A percentile compares a stretch with the other conserved stretches of the same genome.
phyloP scores from a whole-genome alignment of 1,140 invertebrate species.

The Aphidius ervi region DNA sequence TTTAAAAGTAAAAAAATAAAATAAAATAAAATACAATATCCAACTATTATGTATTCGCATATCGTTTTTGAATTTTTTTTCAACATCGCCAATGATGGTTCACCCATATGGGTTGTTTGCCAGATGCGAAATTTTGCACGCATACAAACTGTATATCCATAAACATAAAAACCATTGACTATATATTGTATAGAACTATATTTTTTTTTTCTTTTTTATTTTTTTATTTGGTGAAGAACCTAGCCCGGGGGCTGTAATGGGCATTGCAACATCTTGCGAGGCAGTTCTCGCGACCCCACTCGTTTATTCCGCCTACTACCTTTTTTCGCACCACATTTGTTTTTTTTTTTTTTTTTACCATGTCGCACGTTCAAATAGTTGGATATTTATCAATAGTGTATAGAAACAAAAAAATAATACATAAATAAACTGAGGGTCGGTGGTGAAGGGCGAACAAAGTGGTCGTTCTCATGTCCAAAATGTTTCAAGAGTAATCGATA shows the following conservation, averaged over 20 bases:
- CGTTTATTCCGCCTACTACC: constrained; percentile 6
- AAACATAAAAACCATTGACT: no score
- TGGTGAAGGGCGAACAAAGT: no score
- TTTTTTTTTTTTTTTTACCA: not conserved
- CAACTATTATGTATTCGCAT: constrained; percentile 29
- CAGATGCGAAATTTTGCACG: not conserved
- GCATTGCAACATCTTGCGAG: constrained; percentile 47
- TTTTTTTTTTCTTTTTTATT: constrained; percentile 14
- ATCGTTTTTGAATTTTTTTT: constrained; percentile 46
- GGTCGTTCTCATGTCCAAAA: no score
- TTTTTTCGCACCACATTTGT: not conserved
- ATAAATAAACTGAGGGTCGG: no score
- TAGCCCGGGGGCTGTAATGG: constrained; percentile 43
- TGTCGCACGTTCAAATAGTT: not conserved
- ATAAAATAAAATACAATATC: not conserved
- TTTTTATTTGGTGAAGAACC: constrained; percentile 20
- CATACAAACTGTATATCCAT: no score
- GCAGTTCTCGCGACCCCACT: constrained; percentile 39
- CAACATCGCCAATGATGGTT: constrained; percentile 45
- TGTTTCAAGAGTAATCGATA: no score
- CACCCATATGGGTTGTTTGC: constrained; percentile 31
- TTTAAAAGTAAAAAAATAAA: constrained; percentile 1
- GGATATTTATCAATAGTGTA: not conserved
- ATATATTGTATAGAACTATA: not conserved
- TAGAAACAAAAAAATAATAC: no score